phyloP scores from a whole-genome alignment of 2,113 vertebrate genomes.

The Chlamydotis undulata region DNA sequence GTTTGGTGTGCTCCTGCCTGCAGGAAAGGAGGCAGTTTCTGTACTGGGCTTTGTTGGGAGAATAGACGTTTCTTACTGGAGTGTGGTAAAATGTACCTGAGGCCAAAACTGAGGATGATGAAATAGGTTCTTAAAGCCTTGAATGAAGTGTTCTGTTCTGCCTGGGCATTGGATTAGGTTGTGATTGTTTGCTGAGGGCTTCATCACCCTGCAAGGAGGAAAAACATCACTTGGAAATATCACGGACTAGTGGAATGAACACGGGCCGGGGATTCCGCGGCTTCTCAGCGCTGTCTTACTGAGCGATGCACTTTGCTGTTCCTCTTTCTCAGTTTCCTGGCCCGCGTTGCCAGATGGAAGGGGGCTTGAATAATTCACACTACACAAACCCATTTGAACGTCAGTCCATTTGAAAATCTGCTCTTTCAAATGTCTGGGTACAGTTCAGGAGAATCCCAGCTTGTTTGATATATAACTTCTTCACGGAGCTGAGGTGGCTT shows the following conservation, averaged over 20 bases:
- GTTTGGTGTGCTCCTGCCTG: not conserved
- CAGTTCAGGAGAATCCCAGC: not conserved
- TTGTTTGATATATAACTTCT: not conserved
- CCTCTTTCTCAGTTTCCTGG: not conserved
- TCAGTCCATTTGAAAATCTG: not conserved
- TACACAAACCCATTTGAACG: not conserved
- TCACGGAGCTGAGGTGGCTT: not conserved
- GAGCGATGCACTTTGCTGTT: not conserved
- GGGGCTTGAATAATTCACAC: not conserved
- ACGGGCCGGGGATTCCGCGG: rapidly evolving
- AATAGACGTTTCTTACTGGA: not conserved
- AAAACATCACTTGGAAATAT: not conserved
- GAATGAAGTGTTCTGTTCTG: not conserved
- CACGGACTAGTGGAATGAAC: not conserved
- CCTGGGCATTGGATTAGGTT: not conserved
- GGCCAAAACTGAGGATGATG: not conserved
- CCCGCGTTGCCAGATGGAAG: not conserved
- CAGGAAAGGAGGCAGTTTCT: not conserved
- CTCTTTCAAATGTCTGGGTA: not conserved
- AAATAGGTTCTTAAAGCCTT: not conserved
- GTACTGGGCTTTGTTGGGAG: not conserved
- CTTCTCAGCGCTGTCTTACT: not conserved
- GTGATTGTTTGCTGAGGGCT: not conserved
- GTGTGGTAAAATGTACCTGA: not conserved
- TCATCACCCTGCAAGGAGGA: not conserved